These are phyloP conservation scores for Drosophila micromelanica DNA, from an alignment of 1,140 invertebrate species.

Conservation along the genomic window DNA sequence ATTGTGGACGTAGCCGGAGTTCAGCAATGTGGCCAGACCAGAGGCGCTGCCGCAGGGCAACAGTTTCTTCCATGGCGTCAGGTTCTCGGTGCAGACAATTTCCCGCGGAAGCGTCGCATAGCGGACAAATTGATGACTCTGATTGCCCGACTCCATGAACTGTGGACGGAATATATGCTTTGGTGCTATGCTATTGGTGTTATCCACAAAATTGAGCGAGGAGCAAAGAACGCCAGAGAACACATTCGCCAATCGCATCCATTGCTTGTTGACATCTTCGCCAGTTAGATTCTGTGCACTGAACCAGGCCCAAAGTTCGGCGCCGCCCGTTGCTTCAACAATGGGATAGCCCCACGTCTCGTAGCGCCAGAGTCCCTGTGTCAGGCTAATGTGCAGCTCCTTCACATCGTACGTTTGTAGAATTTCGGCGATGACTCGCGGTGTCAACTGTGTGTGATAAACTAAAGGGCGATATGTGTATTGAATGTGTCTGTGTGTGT, in stretches of 20 bases:
- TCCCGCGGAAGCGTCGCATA: conserved; percentile 96
- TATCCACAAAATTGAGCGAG: conserved; percentile 97
- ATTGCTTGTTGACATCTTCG: conserved; percentile 90
- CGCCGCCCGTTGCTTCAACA: conserved; percentile 94
- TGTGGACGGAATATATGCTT: conserved; percentile 92
- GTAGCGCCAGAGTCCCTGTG: conserved; percentile 96
- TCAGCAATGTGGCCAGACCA: conserved; percentile 94
- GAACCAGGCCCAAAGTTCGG: conserved; percentile 97
- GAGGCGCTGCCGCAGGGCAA: conserved; percentile 95
- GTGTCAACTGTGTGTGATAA: conserved; percentile 94
- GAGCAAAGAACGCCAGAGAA: conserved; percentile 97
- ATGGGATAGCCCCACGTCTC: conserved; percentile 97
- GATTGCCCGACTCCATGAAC: conserved; percentile 86
- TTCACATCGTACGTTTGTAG: conserved; percentile 92
- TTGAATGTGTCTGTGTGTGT: background rate
- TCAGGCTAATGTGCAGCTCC: conserved; percentile 96
- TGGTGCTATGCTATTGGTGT: conserved; percentile 93
- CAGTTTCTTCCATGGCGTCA: conserved; percentile 99
- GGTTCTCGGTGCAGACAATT: conserved; percentile 99
- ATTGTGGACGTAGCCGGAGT: conserved; percentile 95
- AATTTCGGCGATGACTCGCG: conserved; percentile 95
- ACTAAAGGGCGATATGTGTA: conserved; percentile 85
- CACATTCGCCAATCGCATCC: conserved; percentile 94
- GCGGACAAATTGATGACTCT: conserved; percentile 85
- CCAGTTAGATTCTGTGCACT: conserved; percentile 84